These are phyloP conservation scores for Eolophus roseicapilla DNA, from an alignment of 2,113 vertebrate species.

Conservation along the genomic window DNA sequence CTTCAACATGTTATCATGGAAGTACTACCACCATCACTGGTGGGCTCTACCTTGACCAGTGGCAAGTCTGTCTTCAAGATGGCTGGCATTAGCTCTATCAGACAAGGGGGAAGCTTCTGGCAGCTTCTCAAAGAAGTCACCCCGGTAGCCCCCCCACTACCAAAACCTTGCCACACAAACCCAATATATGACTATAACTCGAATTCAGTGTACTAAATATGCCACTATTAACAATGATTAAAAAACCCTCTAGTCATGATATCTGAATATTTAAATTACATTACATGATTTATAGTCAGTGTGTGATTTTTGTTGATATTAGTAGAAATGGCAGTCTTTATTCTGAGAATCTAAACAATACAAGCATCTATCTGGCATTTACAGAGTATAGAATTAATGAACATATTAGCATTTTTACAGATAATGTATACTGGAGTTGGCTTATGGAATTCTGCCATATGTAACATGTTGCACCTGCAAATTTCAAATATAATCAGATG, in stretches of 20 bases:
- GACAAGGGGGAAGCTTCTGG: neutral
- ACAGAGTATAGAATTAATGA: neutral
- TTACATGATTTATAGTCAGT: neutral
- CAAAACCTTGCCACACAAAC: neutral
- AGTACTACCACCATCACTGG: neutral
- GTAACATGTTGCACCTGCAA: neutral
- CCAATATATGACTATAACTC: neutral
- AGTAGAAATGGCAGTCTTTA: neutral
- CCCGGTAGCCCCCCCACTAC: too few species aligned
- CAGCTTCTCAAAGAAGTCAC: neutral
- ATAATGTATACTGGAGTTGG: neutral
- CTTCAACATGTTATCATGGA: neutral
- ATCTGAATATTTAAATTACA: neutral
- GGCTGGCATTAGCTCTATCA: neutral
- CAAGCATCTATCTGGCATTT: neutral
- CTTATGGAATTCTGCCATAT: neutral
- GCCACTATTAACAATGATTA: neutral
- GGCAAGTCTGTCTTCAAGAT: neutral
- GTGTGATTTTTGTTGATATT: neutral
- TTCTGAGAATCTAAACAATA: neutral
- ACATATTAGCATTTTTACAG: neutral
- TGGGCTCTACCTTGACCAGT: neutral
- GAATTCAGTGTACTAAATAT: neutral
- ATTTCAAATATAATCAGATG: neutral
- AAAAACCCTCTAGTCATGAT: neutral